Evolutionary conservation across 2,888 invertebrate genomes (phyloP).

Genomic region (Cataglyphis rosenhaueri): DNA sequence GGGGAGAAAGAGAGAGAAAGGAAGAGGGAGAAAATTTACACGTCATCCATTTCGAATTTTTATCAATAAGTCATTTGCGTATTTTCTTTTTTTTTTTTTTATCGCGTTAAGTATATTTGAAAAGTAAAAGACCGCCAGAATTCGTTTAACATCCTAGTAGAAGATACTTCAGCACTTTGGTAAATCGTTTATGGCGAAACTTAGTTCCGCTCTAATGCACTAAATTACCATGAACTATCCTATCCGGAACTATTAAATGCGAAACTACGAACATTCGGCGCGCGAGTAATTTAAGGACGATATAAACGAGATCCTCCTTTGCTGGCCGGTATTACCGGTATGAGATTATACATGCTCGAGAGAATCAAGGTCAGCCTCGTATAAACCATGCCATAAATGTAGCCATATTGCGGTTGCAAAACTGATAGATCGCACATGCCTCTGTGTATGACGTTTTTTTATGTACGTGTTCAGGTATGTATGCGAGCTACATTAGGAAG

Average conservation of each 20-base stretch:
- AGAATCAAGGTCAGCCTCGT: not conserved
- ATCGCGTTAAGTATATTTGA: not conserved
- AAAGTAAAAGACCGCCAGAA: not conserved
- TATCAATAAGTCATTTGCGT: not conserved
- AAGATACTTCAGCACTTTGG: not conserved
- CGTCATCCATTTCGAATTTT: conserved; percentile 23
- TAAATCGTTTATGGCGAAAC: conserved; percentile 41
- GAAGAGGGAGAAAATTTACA: not conserved
- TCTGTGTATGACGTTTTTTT: not conserved
- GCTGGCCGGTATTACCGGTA: not conserved
- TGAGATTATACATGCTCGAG: not conserved
- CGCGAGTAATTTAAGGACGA: conserved; percentile 39
- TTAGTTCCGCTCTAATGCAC: conserved; percentile 12
- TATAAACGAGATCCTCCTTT: conserved; percentile 1
- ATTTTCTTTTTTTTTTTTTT: conserved; percentile 1
- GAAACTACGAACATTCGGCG: not conserved
- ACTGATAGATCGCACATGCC: not conserved
- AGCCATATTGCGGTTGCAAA: conserved; percentile 20
- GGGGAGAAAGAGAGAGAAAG: too few species aligned
- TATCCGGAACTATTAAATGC: conserved; percentile 36
- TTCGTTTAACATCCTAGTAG: conserved; percentile 12
- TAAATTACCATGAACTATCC: conserved; percentile 40
- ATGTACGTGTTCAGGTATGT: too few species aligned
- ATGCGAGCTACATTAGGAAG: conserved; percentile 14
- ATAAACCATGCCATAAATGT: conserved; percentile 21